Conservation (phyloP, 2,113 vertebrate genomes). For the Lepisosteus osseus region DNA sequence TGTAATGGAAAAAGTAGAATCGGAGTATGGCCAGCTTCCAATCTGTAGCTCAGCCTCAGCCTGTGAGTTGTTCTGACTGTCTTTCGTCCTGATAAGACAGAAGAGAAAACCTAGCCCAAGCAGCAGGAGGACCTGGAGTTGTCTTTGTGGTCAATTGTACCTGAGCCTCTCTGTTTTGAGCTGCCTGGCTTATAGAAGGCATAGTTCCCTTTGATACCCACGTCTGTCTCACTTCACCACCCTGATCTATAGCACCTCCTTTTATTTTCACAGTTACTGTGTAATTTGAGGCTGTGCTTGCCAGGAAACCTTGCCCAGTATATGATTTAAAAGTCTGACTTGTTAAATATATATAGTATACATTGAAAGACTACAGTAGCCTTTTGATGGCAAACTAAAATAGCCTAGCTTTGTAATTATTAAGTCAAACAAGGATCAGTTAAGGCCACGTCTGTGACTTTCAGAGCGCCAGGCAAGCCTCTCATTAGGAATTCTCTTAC, state of each 20-base stretch:
- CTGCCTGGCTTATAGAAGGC: constrained; percentile 23
- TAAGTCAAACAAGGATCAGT: constrained; percentile 11
- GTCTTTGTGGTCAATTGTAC: too few species aligned
- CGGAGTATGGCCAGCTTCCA: constrained; percentile 44
- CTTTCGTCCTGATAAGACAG: background rate
- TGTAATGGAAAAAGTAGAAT: constrained; percentile 62
- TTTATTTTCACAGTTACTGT: background rate
- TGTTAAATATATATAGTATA: constrained; percentile 9
- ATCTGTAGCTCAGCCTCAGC: constrained; percentile 47
- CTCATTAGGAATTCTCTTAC: constrained; percentile 8
- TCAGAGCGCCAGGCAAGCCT: background rate
- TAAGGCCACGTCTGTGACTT: background rate
- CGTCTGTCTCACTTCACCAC: background rate
- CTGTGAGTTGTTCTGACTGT: constrained; percentile 37
- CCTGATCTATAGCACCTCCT: background rate
- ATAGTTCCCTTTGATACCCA: background rate
- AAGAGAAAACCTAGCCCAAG: constrained; percentile 13
- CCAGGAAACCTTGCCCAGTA: constrained; percentile 1
- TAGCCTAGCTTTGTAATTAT: constrained; percentile 11
- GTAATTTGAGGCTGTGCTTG: background rate
- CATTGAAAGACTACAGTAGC: background rate
- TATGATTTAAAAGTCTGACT: constrained; percentile 1
- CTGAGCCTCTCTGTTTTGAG: constrained; percentile 36
- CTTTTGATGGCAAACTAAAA: constrained; percentile 5
- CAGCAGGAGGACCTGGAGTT: constrained; percentile 16